Percentiles rank a stretch among this genome's conserved stretches.
These are phyloP conservation scores for Drosophila pallidifrons DNA, from an alignment of 1,140 invertebrate species.

Conservation along the genomic window DNA sequence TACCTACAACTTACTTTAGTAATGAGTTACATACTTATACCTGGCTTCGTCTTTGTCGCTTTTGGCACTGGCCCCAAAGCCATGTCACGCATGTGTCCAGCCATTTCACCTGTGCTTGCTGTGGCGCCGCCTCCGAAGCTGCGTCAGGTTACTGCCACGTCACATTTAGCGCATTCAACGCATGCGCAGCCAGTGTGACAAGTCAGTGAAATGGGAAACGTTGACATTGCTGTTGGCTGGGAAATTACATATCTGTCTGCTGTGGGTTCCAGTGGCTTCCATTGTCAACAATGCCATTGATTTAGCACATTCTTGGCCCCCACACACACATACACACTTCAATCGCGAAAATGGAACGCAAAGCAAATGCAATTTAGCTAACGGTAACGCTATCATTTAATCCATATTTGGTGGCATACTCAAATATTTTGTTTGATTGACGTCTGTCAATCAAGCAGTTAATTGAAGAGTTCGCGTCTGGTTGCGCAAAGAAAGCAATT, in stretches of 20 bases:
- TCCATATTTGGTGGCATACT: conserved; percentile 70
- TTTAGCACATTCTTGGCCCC: conserved; percentile 38
- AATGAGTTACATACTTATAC: conserved; percentile 9
- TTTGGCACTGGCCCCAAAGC: conserved; percentile 28
- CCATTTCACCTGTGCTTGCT: conserved; percentile 43
- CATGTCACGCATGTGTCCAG: conserved; percentile 52
- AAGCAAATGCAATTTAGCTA: conserved; percentile 64
- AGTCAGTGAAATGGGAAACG: conserved; percentile 41
- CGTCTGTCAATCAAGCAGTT: conserved; percentile 51
- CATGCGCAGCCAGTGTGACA: conserved; percentile 69
- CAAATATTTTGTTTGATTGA: conserved; percentile 73
- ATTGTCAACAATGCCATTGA: conserved; percentile 30
- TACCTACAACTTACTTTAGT: not conserved
- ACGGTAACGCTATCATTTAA: conserved; percentile 67
- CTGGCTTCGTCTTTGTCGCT: not conserved
- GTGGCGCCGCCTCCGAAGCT: conserved; percentile 26
- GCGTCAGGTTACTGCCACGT: conserved; percentile 54
- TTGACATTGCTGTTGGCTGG: conserved; percentile 44
- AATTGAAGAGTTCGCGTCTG: conserved; percentile 63
- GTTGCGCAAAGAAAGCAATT: conserved; percentile 33
- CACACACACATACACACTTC: not conserved
- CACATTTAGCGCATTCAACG: conserved; percentile 43
- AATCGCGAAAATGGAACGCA: conserved; percentile 5
- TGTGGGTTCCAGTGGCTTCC: conserved; percentile 29
- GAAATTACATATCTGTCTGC: conserved; percentile 33